Evolutionary conservation across 2,113 vertebrate genomes (phyloP), one percentile per base, ranked within the genome.

Genomic region (Gila orcuttii): DNA sequence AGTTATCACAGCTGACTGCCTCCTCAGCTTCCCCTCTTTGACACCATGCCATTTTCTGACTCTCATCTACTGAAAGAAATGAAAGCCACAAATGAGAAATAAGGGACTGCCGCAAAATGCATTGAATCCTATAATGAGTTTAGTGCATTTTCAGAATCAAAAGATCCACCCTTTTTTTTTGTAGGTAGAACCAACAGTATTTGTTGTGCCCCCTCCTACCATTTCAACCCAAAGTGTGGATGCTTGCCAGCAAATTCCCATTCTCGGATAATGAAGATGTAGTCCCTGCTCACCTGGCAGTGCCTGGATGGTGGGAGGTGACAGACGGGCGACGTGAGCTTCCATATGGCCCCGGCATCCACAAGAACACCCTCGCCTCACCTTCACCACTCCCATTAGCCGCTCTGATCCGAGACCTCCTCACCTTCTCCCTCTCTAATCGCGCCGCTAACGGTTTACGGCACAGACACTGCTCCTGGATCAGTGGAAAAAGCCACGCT

Each of bases 191-290:
- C 64, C 59, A 55, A 60, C n/a, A 5, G 17, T 33, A 52, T 78
- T 45, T 71, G 25, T 74, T 66, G n/a, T 13, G 6, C 36, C 52
- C 33, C 47, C 79, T 74, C 25, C 79, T 47, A 11, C 69, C 57
- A 25, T 28, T 68, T 64, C 80, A 4, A 23, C 45, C 23, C 57
- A 74, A 62, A 3, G 5, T 45, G 36, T 21, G 31, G 57, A 77
- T 71, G 52, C 57, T 13, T n/a, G 55, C 73, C 39, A 55, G 47
- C 55, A 45, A 78, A 36, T 66, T 71, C 21, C 5, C 25, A 50
- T 71, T 68, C 71, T 6, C 11, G 59, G 74, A 75, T 87, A 87
- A 90, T 89, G 82, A 88, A 86, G 87, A 89, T 28, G 84, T 86
- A 82, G 81, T 45, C 55, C 23, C 60, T n/a, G 47, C 73, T 87